A percentile compares a stretch with the other conserved stretches of the same genome.
Conservation (phyloP, 2,113 vertebrate genomes). For the Stictonetta naevosa region DNA sequence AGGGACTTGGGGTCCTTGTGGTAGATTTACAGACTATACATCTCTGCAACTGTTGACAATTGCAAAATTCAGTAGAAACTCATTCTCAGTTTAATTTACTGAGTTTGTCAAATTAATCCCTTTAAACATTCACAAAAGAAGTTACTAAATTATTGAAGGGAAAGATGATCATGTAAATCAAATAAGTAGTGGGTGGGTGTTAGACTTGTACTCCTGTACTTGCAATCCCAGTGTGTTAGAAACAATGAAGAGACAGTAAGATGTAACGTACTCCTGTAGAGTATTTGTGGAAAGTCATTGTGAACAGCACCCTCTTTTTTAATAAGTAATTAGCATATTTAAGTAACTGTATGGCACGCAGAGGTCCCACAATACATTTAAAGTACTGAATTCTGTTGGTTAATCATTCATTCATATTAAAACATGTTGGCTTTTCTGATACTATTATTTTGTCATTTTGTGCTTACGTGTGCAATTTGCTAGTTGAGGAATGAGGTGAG, state of each 20-base stretch:
- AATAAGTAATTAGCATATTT: background rate
- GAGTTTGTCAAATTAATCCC: background rate
- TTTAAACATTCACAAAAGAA: background rate
- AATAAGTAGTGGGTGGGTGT: background rate
- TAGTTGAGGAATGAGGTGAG: background rate
- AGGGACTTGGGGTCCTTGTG: background rate
- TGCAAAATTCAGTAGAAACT: background rate
- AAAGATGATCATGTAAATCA: background rate
- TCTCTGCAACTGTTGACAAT: background rate
- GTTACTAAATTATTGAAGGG: background rate
- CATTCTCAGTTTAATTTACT: background rate
- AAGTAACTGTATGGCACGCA: background rate
- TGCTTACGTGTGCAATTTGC: background rate
- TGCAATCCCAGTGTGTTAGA: background rate
- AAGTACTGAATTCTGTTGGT: background rate
- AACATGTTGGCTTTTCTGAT: background rate
- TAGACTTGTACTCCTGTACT: background rate
- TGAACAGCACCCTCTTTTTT: background rate
- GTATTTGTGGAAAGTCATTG: background rate
- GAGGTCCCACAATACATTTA: background rate
- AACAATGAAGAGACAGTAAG: background rate
- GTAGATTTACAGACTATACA: background rate
- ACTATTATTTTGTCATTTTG: background rate
- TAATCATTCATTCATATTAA: background rate
- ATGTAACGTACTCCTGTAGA: background rate